Base-by-base conservation (phyloP, 2,797 vertebrate species). In the Oreochromis grahami region DNA sequence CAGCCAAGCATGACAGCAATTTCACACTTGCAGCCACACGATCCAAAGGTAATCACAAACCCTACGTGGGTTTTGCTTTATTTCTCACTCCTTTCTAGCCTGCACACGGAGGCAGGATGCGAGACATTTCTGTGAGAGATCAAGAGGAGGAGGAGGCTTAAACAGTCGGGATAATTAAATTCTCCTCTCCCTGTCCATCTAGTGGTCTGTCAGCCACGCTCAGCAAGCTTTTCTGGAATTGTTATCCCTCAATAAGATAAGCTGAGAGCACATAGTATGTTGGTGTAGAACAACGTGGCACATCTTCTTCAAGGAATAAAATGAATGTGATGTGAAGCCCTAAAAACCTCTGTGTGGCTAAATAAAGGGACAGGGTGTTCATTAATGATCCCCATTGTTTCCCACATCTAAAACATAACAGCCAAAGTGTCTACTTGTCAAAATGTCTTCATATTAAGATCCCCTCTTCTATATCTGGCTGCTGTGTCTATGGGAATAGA, bases 121-220 rank as follows among this genome's bases (percentile, higher is more conserved):
- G 17, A 88, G 88, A 83, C 41, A 41, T 82, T 65, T 84, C 80
- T 83, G 82, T 78, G 85, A 77, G 77, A 63, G 9, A 58, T 78
- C 14, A 41, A 84, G 36, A 84, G 74, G 78, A 29, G 77, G 79
- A 29, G 80, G 85, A 11, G 80, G 77, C 41, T 83, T 77, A 51
- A 84, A 83, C 72, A 41, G 70, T 82, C 43, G 60, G 77, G 38
- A 76, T 92, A 85, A 94, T 94, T 89, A 87, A 90, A 92, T 91
- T 87, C 79, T 70, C 24, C 45, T 87, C 84, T 86, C 65, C 83
- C 50, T 86, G 84, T 87, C 88, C 45, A 74, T 81, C 79, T 14
- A 50, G 13, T n/a, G 52, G 56, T 78, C 58, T 81, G 78, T 93
- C 80, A 77, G 74, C 29, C 50, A 14, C 29, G 4, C 81, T 84